phyloP scores from a whole-genome alignment of 2,888 invertebrate species.

The Himalopsyche tibetana region DNA sequence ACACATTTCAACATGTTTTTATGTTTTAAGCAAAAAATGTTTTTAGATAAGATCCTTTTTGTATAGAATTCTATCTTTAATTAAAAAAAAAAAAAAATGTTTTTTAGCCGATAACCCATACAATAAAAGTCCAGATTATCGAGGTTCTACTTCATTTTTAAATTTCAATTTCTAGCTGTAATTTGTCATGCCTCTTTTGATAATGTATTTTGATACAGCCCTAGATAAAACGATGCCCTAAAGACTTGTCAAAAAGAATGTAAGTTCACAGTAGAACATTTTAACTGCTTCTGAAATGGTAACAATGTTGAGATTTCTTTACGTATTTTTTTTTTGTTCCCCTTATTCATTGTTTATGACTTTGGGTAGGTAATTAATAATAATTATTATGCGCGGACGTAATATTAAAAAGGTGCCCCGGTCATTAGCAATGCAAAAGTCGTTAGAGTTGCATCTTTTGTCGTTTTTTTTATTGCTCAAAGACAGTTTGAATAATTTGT shows the following conservation, averaged over 20 bases:
- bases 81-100: too few species aligned
- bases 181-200: too few species aligned
- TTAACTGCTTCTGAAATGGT: conserved; percentile 24
- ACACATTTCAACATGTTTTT: too few species aligned
- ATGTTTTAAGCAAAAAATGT: too few species aligned
- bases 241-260: conserved; percentile 20
- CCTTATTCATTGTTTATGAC: conserved; percentile 29
- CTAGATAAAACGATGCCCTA: neutral
- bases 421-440: conserved; percentile 34
- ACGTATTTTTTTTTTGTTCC: neutral
- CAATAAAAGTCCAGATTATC: too few species aligned
- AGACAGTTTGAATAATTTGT: conserved; percentile 29
- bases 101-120: too few species aligned
- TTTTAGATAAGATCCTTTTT: too few species aligned
- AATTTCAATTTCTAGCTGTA: too few species aligned
- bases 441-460: conserved; percentile 30
- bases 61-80: too few species aligned
- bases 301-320: conserved; percentile 18
- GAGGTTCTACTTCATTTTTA: too few species aligned
- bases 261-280: neutral
- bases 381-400: conserved; percentile 31
- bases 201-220: neutral
- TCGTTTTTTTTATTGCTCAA: conserved; percentile 29
- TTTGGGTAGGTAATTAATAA: conserved; percentile 24
- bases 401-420: conserved; percentile 29